Conservation (phyloP, 2,113 vertebrate species). For the Oplegnathus fasciatus region DNA sequence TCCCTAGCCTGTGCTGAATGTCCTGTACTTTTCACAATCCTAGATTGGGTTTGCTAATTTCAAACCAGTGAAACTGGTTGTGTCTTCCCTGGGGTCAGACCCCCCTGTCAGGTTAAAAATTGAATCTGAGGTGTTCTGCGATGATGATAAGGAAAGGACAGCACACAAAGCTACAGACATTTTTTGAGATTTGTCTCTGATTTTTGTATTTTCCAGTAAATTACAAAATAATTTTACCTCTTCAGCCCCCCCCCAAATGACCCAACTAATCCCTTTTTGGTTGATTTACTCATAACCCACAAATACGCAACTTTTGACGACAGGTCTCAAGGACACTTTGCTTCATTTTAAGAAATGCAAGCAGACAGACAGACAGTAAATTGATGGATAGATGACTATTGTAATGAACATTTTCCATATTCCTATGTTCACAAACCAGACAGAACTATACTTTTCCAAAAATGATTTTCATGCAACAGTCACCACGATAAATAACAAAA, state of each 20-base stretch:
- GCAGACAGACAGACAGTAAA: not conserved
- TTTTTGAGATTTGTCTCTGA: no score
- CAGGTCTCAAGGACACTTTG: no score
- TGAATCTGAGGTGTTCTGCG: not conserved
- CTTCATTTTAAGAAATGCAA: not conserved
- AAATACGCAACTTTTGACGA: no score
- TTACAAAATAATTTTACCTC: no score
- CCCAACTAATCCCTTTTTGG: no score
- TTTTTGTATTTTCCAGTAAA: no score
- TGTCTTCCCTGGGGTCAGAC: not conserved
- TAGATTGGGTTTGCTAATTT: not conserved
- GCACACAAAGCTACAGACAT: no score
- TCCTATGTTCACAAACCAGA: not conserved
- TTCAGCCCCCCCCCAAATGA: no score
- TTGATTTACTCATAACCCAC: no score
- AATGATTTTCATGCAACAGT: not conserved
- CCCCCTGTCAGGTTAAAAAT: not conserved
- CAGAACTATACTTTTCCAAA: not conserved
- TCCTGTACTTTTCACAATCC: not conserved
- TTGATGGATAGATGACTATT: not conserved
- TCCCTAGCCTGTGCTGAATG: no score
- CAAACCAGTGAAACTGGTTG: not conserved
- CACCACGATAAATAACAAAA: not conserved
- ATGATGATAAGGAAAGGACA: not conserved
- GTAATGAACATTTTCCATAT: not conserved